Percentiles rank a stretch among this genome's conserved stretches.
Evolutionary conservation across 2,888 invertebrate species (phyloP).

Genomic region (Phortica magna): DNA sequence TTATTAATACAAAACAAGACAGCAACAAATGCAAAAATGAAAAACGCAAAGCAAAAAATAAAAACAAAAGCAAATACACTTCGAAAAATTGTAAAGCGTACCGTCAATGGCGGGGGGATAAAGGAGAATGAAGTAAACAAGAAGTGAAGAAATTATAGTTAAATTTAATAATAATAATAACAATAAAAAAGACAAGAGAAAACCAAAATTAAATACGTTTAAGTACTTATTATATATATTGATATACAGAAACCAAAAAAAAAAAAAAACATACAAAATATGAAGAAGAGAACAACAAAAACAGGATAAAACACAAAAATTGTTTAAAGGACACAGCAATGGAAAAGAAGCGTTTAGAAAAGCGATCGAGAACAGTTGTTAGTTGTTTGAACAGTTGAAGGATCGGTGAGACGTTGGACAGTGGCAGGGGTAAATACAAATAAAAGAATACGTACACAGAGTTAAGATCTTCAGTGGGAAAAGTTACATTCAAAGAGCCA

Average conservation of each 20-base stretch:
- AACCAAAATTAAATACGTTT: slow-evolving; percentile 5
- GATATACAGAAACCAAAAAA: slow-evolving; percentile 23
- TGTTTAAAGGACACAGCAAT: not conserved
- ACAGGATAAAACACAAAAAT: not conserved
- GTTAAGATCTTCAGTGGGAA: no score
- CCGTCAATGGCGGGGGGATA: not conserved
- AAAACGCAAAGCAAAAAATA: not conserved
- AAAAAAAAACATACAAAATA: not conserved
- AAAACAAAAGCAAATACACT: slow-evolving; percentile 7
- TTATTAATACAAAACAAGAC: not conserved
- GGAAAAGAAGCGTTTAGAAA: not conserved
- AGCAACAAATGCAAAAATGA: not conserved
- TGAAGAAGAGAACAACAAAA: not conserved
- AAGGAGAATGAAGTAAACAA: not conserved
- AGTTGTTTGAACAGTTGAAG: not conserved
- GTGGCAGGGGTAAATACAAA: no score
- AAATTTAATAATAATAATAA: slow-evolving; percentile 14
- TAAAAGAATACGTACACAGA: no score
- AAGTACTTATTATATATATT: slow-evolving; percentile 20
- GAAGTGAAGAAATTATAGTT: slow-evolving; percentile 12
- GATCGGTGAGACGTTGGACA: not conserved
- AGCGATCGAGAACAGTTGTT: not conserved
- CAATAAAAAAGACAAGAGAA: slow-evolving; percentile 15
- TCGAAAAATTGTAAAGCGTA: not conserved
- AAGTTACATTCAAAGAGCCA: no score